Evolutionary conservation across 2,113 vertebrate genomes (phyloP).

Genomic region (Xiphias gladius): DNA sequence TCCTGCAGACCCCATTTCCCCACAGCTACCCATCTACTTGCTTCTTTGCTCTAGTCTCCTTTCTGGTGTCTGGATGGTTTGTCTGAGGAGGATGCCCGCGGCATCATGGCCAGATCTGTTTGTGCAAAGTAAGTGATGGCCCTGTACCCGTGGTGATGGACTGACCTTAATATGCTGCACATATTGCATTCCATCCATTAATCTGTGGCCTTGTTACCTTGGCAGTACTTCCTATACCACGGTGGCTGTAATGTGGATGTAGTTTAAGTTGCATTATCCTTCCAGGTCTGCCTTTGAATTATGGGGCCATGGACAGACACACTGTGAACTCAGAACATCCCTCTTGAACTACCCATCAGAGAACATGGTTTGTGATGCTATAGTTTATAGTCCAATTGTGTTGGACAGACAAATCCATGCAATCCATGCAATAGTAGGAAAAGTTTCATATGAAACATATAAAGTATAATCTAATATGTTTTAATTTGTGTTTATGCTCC

Average conservation of each 20-base stretch:
- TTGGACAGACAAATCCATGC: not conserved
- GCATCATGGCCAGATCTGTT: constrained; percentile 94
- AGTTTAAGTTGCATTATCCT: constrained; percentile 25
- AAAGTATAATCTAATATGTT: not conserved
- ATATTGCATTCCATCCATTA: not conserved
- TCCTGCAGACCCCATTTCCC: not conserved
- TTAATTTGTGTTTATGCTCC: constrained; percentile 1
- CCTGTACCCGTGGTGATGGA: not conserved
- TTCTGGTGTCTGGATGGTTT: constrained; percentile 94
- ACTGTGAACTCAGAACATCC: constrained; percentile 88
- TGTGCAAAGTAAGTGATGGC: constrained; percentile 93
- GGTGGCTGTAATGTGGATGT: not conserved
- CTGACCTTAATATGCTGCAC: not conserved
- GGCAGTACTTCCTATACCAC: not conserved
- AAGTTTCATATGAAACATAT: not conserved
- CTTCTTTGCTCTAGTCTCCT: constrained; percentile 86
- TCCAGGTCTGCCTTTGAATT: constrained; percentile 96
- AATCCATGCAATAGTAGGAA: not conserved
- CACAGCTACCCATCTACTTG: not conserved
- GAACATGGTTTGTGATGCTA: constrained; percentile 86
- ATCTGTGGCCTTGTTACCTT: not conserved
- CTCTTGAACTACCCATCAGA: constrained; percentile 89
- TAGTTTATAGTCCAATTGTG: not conserved
- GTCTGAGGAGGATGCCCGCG: constrained; percentile 90
- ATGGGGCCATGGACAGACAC: constrained; percentile 93